phyloP scores from a whole-genome alignment of 2,797 vertebrate species.

The Acropternis orthonyx region DNA sequence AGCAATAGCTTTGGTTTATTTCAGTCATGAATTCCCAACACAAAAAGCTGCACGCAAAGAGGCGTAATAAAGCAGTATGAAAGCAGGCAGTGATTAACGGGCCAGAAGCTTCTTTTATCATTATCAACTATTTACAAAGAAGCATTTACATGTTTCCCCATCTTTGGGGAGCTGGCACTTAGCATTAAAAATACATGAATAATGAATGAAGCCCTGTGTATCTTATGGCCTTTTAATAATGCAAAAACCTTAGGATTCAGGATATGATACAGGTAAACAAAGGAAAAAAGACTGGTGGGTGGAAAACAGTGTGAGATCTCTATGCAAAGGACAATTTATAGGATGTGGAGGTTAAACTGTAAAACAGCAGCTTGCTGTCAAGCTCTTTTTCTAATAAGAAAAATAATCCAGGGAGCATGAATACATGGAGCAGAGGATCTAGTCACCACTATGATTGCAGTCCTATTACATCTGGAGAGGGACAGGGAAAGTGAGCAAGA shows the following conservation, averaged over 20 bases:
- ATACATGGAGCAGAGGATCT: background rate
- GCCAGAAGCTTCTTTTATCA: slow-evolving; percentile 53
- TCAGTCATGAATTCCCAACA: slow-evolving; percentile 25
- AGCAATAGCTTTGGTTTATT: slow-evolving; percentile 38
- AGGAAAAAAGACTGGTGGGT: background rate
- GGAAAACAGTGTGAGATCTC: background rate
- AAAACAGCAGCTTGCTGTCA: slow-evolving; percentile 53
- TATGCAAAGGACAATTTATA: background rate
- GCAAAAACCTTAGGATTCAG: slow-evolving; percentile 67
- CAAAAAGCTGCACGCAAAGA: background rate
- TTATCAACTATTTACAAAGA: slow-evolving; percentile 70
- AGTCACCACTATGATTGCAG: background rate
- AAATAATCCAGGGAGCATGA: background rate
- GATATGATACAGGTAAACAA: slow-evolving; percentile 68
- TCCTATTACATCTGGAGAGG: background rate
- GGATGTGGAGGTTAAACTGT: background rate
- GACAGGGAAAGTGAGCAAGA: background rate
- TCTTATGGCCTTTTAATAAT: slow-evolving; percentile 73
- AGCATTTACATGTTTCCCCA: slow-evolving; percentile 69
- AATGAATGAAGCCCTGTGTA: slow-evolving; percentile 62
- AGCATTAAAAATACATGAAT: slow-evolving; percentile 77
- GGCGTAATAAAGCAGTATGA: slow-evolving; percentile 58
- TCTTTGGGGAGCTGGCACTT: slow-evolving; percentile 68
- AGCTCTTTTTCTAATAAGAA: slow-evolving; percentile 5
- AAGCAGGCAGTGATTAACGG: slow-evolving; percentile 62